Evolutionary conservation across 1,140 invertebrate species (phyloP).

Genomic region (Zaprionus taronus): DNA sequence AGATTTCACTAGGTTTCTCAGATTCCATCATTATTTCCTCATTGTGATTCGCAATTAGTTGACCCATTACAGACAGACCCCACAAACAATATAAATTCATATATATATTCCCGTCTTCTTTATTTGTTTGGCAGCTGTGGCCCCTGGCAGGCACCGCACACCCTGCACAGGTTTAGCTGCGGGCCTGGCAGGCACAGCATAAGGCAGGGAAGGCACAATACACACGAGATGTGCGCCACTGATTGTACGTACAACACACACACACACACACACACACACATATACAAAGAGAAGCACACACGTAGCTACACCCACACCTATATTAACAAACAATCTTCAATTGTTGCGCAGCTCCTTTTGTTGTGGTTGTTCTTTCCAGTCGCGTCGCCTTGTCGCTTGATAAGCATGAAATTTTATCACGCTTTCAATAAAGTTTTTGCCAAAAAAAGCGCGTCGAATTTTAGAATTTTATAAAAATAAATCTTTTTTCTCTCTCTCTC

Average conservation of each 20-base stretch:
- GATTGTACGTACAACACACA: constrained; percentile 46
- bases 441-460: constrained; percentile 44
- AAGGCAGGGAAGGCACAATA: neutral
- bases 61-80: too few species aligned
- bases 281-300: neutral
- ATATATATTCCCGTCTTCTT: too few species aligned
- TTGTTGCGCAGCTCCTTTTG: constrained; percentile 52
- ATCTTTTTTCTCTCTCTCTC: constrained; percentile 18
- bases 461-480: constrained; percentile 15
- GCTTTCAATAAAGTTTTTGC: constrained; percentile 72
- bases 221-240: constrained; percentile 43
- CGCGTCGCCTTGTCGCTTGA: constrained; percentile 44
- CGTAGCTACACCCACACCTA: constrained; percentile 7
- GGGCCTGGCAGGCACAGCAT: neutral
- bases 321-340: constrained; percentile 37
- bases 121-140: too few species aligned
- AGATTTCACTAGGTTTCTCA: too few species aligned
- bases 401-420: constrained; percentile 67
- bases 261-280: constrained; percentile 8
- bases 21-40: too few species aligned
- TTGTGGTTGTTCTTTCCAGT: constrained; percentile 36
- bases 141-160: too few species aligned
- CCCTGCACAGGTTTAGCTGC: too few species aligned
- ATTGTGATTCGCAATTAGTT: too few species aligned
- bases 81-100: too few species aligned